These are phyloP conservation scores for Metallyticus violacea DNA, from an alignment of 2,888 invertebrate genomes.

Conservation along the genomic window DNA sequence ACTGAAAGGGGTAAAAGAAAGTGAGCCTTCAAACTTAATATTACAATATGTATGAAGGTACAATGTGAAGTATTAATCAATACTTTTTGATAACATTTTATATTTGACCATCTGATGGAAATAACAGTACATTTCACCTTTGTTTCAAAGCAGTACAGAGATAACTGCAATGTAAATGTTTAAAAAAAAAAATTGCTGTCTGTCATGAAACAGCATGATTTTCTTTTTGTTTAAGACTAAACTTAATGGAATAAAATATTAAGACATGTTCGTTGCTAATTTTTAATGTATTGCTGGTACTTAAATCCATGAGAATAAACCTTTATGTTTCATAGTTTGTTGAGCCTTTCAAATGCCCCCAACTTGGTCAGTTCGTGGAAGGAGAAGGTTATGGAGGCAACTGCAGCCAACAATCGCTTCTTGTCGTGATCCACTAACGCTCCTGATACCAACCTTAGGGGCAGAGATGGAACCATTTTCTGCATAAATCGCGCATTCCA, in stretches of 20 bases:
- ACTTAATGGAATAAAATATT: not conserved
- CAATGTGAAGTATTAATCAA: not conserved
- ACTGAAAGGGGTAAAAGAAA: not conserved
- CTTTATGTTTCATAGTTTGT: not conserved
- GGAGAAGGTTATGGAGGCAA: no score
- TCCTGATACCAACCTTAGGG: no score
- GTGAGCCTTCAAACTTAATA: no score
- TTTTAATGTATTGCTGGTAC: not conserved
- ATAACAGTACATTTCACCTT: not conserved
- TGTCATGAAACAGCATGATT: not conserved
- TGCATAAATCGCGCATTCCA: no score
- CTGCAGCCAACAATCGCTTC: no score
- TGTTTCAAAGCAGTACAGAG: not conserved
- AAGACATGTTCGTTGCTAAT: not conserved
- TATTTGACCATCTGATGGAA: not conserved
- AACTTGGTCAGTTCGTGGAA: no score
- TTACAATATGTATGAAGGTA: not conserved
- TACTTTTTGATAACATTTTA: not conserved
- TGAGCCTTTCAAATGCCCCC: no score
- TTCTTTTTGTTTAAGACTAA: not conserved
- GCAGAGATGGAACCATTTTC: no score
- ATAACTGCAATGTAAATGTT: not conserved
- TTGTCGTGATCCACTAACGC: no score
- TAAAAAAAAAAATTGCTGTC: not conserved
- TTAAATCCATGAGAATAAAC: not conserved